Conservation (phyloP, 2,888 invertebrate species). For the Tiphia femorata region DNA sequence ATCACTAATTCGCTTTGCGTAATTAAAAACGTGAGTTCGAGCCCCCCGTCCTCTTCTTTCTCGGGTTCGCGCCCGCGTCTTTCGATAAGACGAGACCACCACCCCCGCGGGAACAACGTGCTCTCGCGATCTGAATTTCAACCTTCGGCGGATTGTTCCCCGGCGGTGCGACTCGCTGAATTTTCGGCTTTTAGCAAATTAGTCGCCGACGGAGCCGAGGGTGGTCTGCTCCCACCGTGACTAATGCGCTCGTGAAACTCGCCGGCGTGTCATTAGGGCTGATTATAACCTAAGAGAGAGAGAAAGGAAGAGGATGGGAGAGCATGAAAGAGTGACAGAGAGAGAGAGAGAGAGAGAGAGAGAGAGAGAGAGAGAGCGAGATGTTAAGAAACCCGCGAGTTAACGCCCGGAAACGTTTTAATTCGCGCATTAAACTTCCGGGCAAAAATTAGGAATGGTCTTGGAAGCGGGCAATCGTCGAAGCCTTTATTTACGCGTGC, state of each 20-base stretch:
- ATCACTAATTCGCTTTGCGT: no score
- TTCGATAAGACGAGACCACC: no score
- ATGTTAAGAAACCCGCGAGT: constrained; percentile 7
- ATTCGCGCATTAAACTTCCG: constrained; percentile 1
- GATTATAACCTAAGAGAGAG: constrained; percentile 6
- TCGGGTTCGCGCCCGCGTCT: no score
- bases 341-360: constrained; percentile 8
- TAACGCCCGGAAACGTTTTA: background rate
- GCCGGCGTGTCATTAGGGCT: constrained; percentile 8
- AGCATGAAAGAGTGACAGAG: background rate
- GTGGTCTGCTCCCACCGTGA: constrained; percentile 8
- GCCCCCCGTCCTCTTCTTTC: no score
- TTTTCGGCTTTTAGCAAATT: constrained; percentile 23
- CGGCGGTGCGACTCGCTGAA: constrained; percentile 15
- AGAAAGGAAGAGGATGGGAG: background rate
- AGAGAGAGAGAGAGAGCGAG: background rate
- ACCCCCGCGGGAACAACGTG: background rate
- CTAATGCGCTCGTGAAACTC: constrained; percentile 15
- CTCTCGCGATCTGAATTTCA: constrained; percentile 8
- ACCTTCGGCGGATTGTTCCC: constrained; percentile 1
- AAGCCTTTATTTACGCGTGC: no score
- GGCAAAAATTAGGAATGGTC: no score
- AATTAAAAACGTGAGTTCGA: no score
- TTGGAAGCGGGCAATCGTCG: no score
- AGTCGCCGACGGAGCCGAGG: constrained; percentile 11